Conservation (phyloP, 2,113 vertebrate genomes). For the Petrocephalus zakoni region DNA sequence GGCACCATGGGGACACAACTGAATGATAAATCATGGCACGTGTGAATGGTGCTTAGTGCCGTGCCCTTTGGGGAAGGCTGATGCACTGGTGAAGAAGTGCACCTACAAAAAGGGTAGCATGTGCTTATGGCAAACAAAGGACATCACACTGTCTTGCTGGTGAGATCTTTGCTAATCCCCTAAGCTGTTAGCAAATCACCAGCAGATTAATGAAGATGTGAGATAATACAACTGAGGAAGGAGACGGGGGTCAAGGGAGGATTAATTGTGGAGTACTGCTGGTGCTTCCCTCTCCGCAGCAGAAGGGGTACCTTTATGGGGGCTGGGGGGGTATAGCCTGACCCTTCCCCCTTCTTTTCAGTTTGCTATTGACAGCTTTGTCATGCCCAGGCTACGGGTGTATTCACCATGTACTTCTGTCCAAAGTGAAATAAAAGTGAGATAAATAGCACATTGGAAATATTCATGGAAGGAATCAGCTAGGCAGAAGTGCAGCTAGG, state of each 20-base stretch:
- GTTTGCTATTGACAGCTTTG: not conserved
- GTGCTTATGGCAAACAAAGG: not conserved
- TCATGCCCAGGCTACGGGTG: not conserved
- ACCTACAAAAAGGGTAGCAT: not conserved
- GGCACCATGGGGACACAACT: not conserved
- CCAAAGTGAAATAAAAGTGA: not conserved
- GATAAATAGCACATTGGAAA: not conserved
- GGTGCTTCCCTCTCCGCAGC: not conserved
- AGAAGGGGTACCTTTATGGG: not conserved
- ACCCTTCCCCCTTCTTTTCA: not conserved
- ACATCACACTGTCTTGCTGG: not conserved
- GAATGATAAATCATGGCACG: not conserved
- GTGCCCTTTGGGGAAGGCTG: not conserved
- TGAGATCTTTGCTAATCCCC: not conserved
- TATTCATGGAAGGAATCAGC: not conserved
- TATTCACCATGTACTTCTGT: not conserved
- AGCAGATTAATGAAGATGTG: slow-evolving; percentile 8
- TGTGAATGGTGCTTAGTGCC: slow-evolving; percentile 15
- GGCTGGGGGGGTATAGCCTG: too few species aligned
- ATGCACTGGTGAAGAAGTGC: not conserved
- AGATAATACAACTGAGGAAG: not conserved
- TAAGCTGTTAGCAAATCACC: not conserved
- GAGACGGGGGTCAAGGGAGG: slow-evolving; percentile 27
- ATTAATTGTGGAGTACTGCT: not conserved
- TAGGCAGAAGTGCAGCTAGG: not conserved